A percentile compares a stretch with the other conserved stretches of the same genome.
Evolutionary conservation across 2,888 invertebrate genomes (phyloP).

Genomic region (Masnerella sp.): DNA sequence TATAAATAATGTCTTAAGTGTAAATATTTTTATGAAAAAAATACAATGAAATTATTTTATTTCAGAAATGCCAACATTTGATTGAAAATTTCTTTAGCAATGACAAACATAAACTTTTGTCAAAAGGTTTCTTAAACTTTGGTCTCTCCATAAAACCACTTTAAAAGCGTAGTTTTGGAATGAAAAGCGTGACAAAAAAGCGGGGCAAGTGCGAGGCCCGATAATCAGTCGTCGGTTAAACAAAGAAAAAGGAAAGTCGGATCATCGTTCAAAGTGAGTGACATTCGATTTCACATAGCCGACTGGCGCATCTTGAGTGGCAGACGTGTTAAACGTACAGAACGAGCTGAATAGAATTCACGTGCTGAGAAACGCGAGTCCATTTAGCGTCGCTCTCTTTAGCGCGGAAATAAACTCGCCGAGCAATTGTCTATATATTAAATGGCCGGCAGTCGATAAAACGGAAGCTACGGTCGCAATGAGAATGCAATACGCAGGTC

Average conservation of each 20-base stretch:
- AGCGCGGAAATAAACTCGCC: constrained; percentile 60
- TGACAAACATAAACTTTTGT: too few species aligned
- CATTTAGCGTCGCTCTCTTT: constrained; percentile 57
- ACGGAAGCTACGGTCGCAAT: constrained; percentile 47
- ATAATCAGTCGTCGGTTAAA: constrained; percentile 38
- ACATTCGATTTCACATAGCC: constrained; percentile 55
- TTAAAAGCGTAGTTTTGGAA: background rate
- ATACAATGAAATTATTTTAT: too few species aligned
- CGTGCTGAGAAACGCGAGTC: constrained; percentile 49
- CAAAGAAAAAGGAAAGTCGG: constrained; percentile 27
- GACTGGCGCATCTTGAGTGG: constrained; percentile 49
- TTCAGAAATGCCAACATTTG: too few species aligned
- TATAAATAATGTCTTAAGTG: too few species aligned
- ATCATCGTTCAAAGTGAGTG: constrained; percentile 58
- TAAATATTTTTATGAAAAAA: too few species aligned
- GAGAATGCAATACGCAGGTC: constrained; percentile 48
- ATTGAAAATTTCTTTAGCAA: too few species aligned
- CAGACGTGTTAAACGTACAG: constrained; percentile 59
- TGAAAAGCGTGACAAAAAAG: too few species aligned
- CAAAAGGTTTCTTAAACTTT: background rate
- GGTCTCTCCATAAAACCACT: constrained; percentile 8
- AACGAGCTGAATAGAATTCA: constrained; percentile 52
- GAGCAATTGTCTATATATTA: constrained; percentile 64
- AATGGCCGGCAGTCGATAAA: constrained; percentile 61
- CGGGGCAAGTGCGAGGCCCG: background rate